These are phyloP conservation scores for Callaeas wilsoni DNA, from an alignment of 2,113 vertebrate genomes.

Conservation along the genomic window DNA sequence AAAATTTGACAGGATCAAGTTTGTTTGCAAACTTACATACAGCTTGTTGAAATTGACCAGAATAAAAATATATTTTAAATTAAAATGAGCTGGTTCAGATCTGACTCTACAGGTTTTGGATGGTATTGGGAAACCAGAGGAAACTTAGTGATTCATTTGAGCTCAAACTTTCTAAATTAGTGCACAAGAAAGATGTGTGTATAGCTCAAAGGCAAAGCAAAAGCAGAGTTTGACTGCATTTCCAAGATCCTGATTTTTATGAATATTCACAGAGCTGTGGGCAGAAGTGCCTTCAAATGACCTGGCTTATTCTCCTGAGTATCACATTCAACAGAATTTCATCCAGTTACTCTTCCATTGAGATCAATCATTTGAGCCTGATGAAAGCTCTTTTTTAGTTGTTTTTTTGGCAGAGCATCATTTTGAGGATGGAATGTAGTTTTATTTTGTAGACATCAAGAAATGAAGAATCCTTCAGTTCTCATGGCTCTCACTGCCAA, in stretches of 20 bases:
- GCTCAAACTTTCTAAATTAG: conserved; percentile 4
- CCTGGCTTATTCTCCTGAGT: not conserved
- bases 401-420: not conserved
- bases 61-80: not conserved
- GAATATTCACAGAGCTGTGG: not conserved
- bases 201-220: not conserved
- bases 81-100: not conserved
- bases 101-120: not conserved
- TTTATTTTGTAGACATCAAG: not conserved
- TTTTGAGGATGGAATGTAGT: not conserved
- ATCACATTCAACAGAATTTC: not conserved
- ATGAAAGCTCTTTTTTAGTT: not conserved
- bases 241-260: not conserved
- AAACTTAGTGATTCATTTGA: not conserved
- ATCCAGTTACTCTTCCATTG: not conserved
- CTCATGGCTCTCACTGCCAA: not conserved
- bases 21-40: not conserved
- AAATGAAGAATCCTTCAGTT: not conserved
- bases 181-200: not conserved
- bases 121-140: not conserved
- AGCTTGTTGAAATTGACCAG: not conserved
- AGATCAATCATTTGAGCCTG: not conserved
- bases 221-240: not conserved
- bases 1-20: conserved; percentile 3
- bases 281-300: not conserved